phyloP scores from a whole-genome alignment of 2,113 vertebrate genomes.

The Thunnus thynnus region DNA sequence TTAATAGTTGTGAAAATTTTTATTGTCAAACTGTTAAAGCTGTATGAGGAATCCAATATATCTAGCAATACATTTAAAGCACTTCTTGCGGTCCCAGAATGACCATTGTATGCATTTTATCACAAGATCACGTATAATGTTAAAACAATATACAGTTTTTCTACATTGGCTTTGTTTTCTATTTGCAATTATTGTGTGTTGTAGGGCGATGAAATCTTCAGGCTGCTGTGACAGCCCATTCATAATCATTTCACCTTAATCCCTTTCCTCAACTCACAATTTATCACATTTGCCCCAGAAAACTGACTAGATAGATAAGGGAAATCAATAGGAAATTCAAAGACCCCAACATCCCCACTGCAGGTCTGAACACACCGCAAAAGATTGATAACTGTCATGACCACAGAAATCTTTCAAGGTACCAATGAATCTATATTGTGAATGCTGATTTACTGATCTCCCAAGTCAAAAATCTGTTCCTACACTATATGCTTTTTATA shows the following conservation, averaged over 20 bases:
- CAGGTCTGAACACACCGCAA: slow-evolving; percentile 26
- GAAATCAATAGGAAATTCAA: slow-evolving; percentile 71
- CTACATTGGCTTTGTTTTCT: not conserved
- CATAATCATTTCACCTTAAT: slow-evolving; percentile 50
- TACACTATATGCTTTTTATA: not conserved
- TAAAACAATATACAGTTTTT: not conserved
- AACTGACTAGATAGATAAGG: slow-evolving; percentile 51
- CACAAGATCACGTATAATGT: slow-evolving; percentile 10
- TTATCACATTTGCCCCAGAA: slow-evolving; percentile 45
- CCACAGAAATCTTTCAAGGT: slow-evolving; percentile 18
- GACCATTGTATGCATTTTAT: slow-evolving; percentile 2
- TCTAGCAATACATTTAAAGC: not conserved
- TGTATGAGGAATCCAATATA: slow-evolving; percentile 1
- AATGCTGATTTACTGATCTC: slow-evolving; percentile 18
- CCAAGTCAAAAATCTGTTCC: slow-evolving; percentile 32
- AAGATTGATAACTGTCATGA: slow-evolving; percentile 30
- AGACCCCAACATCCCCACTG: slow-evolving; percentile 15
- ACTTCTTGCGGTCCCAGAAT: not conserved
- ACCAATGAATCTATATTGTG: slow-evolving; percentile 12
- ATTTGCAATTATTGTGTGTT: slow-evolving; percentile 5
- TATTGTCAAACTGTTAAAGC: slow-evolving; percentile 1
- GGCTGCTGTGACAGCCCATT: slow-evolving; percentile 38
- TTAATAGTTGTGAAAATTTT: slow-evolving; percentile 6
- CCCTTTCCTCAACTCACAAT: slow-evolving; percentile 42
- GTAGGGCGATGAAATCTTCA: slow-evolving; percentile 38